These are phyloP conservation scores for Turritopsis dohrnii DNA, from an alignment of 30 jellyfish, hydroid and myxozoan species.

Conservation along the genomic window DNA sequence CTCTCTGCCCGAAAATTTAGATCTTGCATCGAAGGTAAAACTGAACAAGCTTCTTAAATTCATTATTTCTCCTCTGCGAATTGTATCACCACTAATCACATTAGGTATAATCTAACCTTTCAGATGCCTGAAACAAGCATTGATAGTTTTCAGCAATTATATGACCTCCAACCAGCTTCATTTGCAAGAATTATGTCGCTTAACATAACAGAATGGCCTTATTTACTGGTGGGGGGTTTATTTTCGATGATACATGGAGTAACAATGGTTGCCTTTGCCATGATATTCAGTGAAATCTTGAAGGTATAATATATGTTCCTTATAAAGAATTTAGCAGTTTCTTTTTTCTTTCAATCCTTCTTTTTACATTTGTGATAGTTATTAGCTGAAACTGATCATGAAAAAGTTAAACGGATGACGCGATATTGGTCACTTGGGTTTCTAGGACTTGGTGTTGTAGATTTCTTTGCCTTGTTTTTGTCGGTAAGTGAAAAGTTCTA, in stretches of 20 bases:
- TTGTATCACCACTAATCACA: not conserved
- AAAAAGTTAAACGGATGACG: not conserved
- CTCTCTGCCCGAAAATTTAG: not conserved
- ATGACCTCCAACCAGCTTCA: conserved; percentile 51
- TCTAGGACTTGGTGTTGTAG: conserved; percentile 69
- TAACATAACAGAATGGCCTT: conserved; percentile 73
- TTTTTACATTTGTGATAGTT: no score
- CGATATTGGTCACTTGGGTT: conserved; percentile 65
- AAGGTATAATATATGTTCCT: conserved; percentile 25
- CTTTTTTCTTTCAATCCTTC: no score
- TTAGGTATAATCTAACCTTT: not conserved
- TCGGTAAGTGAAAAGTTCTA: conserved; percentile 68
- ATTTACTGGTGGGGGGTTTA: conserved; percentile 43
- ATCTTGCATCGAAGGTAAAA: not conserved
- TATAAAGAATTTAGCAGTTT: not conserved
- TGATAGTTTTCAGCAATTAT: conserved; percentile 22
- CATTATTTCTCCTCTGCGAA: not conserved
- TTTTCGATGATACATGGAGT: conserved; percentile 62
- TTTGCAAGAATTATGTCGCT: conserved; percentile 51
- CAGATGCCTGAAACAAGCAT: not conserved
- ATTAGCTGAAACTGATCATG: conserved; percentile 40
- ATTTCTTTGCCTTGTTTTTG: conserved; percentile 51
- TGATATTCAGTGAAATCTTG: conserved; percentile 57
- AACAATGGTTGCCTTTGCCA: conserved; percentile 54
- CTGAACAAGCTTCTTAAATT: no score